Conservation (phyloP, 2,113 vertebrate species). For the Mirza zaza region DNA sequence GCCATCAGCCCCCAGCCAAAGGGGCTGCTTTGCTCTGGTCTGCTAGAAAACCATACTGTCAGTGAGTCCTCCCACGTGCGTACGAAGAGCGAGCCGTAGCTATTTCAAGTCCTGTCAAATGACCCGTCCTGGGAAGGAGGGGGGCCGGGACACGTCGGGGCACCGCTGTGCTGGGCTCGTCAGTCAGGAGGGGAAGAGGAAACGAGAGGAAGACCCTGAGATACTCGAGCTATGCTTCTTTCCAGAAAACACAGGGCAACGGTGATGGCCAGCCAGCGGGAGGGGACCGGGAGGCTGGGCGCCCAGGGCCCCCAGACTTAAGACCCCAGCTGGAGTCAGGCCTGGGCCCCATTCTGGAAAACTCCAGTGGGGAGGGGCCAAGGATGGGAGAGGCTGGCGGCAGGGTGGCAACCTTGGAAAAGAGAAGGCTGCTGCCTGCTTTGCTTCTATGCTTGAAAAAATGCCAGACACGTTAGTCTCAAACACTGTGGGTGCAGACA, state of each 20-base stretch:
- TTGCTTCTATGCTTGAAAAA: neutral
- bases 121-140: neutral
- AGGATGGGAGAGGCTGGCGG: rapidly evolving
- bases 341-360: neutral
- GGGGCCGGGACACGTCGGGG: neutral
- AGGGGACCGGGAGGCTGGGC: neutral
- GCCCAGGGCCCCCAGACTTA: neutral
- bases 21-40: neutral
- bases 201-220: neutral
- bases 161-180: neutral
- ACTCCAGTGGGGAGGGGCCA: neutral
- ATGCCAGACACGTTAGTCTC: rapidly evolving
- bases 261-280: rapidly evolving
- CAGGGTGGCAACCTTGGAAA: rapidly evolving
- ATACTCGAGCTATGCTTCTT: rapidly evolving
- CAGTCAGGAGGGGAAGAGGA: neutral
- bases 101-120: neutral
- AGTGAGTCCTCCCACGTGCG: neutral
- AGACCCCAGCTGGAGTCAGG: neutral
- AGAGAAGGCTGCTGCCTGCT: neutral
- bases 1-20: neutral
- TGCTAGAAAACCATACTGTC: neutral
- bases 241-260: neutral
- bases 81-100: neutral
- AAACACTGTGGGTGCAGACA: neutral